Percentiles rank a stretch among this genome's conserved stretches.
These are phyloP conservation scores for Octodonta nipae DNA, from an alignment of 2,888 invertebrate species.

Conservation along the genomic window DNA sequence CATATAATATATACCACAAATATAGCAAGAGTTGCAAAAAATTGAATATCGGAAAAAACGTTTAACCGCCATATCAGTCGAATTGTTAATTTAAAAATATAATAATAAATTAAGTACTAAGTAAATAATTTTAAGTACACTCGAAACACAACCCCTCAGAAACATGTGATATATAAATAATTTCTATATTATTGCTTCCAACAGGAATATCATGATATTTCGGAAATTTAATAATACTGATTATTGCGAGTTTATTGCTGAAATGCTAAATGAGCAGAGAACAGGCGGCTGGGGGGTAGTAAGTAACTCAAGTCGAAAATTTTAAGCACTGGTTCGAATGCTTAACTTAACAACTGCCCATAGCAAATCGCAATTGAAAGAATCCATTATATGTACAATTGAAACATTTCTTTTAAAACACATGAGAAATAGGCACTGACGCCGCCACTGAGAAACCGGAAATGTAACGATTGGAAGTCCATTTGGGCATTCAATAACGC, in stretches of 20 bases:
- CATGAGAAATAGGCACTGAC: constrained; percentile 28
- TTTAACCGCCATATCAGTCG: too few relatives aligned
- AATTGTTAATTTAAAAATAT: too few relatives aligned
- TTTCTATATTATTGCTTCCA: constrained; percentile 23
- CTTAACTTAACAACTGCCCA: constrained; percentile 20
- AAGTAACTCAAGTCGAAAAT: constrained; percentile 1
- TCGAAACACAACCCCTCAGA: constrained; percentile 7
- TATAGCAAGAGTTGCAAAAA: too few relatives aligned
- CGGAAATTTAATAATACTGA: constrained; percentile 32
- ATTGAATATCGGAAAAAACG: too few relatives aligned
- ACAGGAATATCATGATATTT: constrained; percentile 19
- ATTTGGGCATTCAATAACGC: constrained; percentile 7
- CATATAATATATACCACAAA: too few relatives aligned
- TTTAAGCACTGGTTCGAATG: too few relatives aligned
- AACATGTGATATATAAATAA: neutral
- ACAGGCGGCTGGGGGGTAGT: constrained; percentile 16
- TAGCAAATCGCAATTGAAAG: constrained; percentile 22
- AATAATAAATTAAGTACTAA: constrained; percentile 20
- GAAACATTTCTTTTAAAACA: constrained; percentile 19
- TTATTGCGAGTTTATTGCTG: constrained; percentile 44
- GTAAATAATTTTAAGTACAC: constrained; percentile 24
- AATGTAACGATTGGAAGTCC: constrained; percentile 24
- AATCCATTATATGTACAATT: constrained; percentile 13
- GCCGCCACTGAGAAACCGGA: constrained; percentile 27
- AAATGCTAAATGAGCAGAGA: constrained; percentile 35